Base-by-base conservation (phyloP, 2,797 vertebrate genomes). In the Lepus oiostolus region DNA sequence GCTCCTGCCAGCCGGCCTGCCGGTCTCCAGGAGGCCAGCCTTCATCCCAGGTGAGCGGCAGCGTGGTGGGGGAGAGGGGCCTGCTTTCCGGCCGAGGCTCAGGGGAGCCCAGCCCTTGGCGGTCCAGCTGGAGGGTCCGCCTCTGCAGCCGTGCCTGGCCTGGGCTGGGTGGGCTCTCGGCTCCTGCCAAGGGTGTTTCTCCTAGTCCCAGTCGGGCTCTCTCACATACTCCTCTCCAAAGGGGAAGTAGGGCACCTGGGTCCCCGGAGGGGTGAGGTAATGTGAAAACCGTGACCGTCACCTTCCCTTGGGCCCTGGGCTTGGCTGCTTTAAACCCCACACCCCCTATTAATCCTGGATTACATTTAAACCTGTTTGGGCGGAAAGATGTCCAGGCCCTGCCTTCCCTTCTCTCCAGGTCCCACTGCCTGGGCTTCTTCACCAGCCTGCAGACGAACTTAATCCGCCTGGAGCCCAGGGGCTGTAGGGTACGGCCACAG, bases 241-340 rank as follows among this genome's bases (percentile, higher is more conserved):
- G 75, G 28, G 81, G 50, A 52, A 77, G 26, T 70, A 90, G 96
- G 96, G 93, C 92, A 95, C 80, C 79, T 77, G 75, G 24, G 94
- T 88, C 96, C 85, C 96, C 65, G 76, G 96, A 92, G 96, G 71
- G 52, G n/a, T 96, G 93, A 93, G 90, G 83, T 86, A 91, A 85
- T 28, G 5, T 58, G 81, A 86, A 90, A 80, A 67, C 68, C 28
- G 71, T 75, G 60, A 30, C 88, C 54, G 22, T 85, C 65, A 42
- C 80, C 42, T 85, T 81, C 50, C 68, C 70, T n/a, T 8, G 62
- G 71, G 21, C 68, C 75, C 81, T 62, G 50, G 76, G 47, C 82
- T 92, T 82, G 85, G 88, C 77, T 94, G 50, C 47, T 24, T 35
- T 32, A n/a, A n/a, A 0, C 16, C 7, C 9, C 58, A 21, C 12